These are phyloP conservation scores for Archegozetes longisetosus DNA, from an alignment of 1,140 invertebrate genomes.

Conservation along the genomic window DNA sequence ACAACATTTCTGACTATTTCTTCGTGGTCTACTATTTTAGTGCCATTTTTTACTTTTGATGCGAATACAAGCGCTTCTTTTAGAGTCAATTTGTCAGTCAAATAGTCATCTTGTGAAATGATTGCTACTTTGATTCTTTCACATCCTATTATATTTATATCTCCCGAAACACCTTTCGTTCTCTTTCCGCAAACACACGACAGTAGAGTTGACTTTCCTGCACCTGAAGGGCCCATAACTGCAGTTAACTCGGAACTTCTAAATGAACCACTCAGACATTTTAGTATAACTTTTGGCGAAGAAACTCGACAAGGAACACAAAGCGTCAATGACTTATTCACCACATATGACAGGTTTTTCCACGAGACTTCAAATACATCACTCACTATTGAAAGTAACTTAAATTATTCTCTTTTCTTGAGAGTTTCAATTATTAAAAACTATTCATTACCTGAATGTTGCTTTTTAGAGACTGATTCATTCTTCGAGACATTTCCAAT, in stretches of 20 bases:
- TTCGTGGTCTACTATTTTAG: neutral
- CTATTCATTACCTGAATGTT: too few species aligned
- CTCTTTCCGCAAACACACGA: slow-evolving; percentile 24
- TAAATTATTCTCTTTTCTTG: too few species aligned
- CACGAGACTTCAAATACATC: neutral
- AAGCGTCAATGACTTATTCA: neutral
- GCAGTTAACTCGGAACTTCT: slow-evolving; percentile 31
- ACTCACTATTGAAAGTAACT: too few species aligned
- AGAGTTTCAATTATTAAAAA: too few species aligned
- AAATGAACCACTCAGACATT: slow-evolving; percentile 22
- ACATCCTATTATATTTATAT: neutral
- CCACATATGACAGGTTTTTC: neutral
- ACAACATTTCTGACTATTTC: neutral
- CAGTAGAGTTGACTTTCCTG: slow-evolving; percentile 35
- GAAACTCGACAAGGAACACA: neutral
- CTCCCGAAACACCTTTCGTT: neutral
- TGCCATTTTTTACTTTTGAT: slow-evolving; percentile 3
- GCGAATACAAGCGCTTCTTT: slow-evolving; percentile 1
- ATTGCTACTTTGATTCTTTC: neutral
- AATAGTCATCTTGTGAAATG: neutral
- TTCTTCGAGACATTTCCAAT: too few species aligned
- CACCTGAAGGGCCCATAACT: slow-evolving; percentile 44
- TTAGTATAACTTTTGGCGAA: slow-evolving; percentile 20
- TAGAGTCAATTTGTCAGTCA: slow-evolving; percentile 1
- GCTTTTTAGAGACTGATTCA: too few species aligned